phyloP scores from a whole-genome alignment of 1,140 invertebrate species.

The Trigoniulus corallinus region DNA sequence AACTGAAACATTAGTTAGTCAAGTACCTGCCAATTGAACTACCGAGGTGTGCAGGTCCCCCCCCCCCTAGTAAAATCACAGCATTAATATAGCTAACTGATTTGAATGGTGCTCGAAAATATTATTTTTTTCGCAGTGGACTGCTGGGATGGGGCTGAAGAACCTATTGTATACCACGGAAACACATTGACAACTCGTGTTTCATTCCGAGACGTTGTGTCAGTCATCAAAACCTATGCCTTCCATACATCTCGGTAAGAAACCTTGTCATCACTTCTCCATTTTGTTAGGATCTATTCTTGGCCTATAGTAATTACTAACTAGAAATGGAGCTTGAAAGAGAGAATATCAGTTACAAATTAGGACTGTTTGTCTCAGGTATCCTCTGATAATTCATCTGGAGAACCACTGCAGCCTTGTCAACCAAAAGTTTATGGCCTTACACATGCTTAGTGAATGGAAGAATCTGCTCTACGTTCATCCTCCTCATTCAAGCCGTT shows the following conservation, averaged over 20 bases:
- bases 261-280: too few species aligned
- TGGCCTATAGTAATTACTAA: too few species aligned
- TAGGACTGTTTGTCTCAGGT: constrained; percentile 15
- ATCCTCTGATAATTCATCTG: constrained; percentile 28
- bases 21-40: too few species aligned
- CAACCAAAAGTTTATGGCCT: constrained; percentile 21
- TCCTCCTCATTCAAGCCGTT: constrained; percentile 8
- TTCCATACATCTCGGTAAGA: constrained; percentile 31
- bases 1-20: too few species aligned
- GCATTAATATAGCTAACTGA: too few species aligned
- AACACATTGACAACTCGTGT: constrained; percentile 40
- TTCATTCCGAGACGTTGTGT: constrained; percentile 34
- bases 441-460: constrained; percentile 17
- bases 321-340: too few species aligned
- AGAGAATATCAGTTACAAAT: too few species aligned
- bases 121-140: constrained; percentile 35
- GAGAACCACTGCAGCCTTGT: constrained; percentile 27
- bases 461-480: constrained; percentile 19
- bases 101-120: too few species aligned
- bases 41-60: too few species aligned
- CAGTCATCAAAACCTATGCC: constrained; percentile 36
- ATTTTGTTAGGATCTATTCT: too few species aligned
- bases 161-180: constrained; percentile 38
- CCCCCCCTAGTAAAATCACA: too few species aligned
- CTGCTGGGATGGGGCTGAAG: constrained; percentile 39